These are phyloP conservation scores for Sturmia bella DNA, from an alignment of 2,888 invertebrate species.

Conservation along the genomic window DNA sequence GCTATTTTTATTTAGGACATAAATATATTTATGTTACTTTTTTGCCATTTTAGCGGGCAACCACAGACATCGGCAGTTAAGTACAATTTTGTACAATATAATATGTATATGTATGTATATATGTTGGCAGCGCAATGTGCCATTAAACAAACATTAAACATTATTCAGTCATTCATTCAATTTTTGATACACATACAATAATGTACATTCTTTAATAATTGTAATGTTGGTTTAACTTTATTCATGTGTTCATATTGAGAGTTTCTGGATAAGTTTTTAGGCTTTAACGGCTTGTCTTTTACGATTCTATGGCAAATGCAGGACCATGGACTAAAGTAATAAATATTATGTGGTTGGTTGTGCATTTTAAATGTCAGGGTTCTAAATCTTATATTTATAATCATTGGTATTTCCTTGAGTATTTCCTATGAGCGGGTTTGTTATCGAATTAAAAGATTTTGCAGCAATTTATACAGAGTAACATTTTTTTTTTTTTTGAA, in stretches of 20 bases:
- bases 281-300: conserved; percentile 50
- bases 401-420: no score
- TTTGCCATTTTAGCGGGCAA: not conserved
- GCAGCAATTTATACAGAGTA: no score
- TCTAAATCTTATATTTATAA: conserved; percentile 4
- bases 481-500: no score
- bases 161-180: conserved; percentile 50
- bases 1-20: conserved; percentile 22
- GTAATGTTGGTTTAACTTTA: not conserved
- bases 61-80: conserved; percentile 2
- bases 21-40: conserved; percentile 13
- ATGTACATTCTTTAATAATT: not conserved
- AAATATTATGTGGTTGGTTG: conserved; percentile 36
- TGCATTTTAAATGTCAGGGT: conserved; percentile 32
- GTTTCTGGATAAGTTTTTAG: conserved; percentile 24
- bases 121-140: conserved; percentile 31
- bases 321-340: conserved; percentile 43
- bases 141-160: conserved; percentile 65
- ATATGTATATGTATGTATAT: no score
- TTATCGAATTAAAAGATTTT: no score
- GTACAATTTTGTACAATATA: conserved; percentile 10
- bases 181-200: conserved; percentile 1
- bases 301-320: conserved; percentile 46
- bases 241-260: not conserved
- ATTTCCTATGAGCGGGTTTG: no score